These are phyloP conservation scores for Bedellia somnulentella DNA, from an alignment of 2,888 invertebrate species.

Conservation along the genomic window DNA sequence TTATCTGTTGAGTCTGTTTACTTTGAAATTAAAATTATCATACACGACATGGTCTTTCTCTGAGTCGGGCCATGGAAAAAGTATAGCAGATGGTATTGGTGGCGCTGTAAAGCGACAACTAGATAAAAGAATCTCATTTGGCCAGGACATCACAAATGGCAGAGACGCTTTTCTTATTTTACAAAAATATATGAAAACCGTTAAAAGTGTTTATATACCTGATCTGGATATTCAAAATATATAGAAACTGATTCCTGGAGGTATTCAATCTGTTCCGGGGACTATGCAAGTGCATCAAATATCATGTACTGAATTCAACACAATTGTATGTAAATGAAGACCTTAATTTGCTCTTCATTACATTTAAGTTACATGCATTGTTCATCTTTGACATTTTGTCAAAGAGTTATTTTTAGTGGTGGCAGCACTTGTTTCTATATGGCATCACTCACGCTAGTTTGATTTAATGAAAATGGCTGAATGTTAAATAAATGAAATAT, in stretches of 20 bases:
- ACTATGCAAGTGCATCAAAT: neutral
- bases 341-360: no score
- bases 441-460: no score
- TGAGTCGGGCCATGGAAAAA: neutral
- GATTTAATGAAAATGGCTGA: no score
- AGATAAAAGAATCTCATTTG: neutral
- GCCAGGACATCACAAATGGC: neutral
- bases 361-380: no score
- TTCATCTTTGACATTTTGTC: no score
- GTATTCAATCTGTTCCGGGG: neutral
- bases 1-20: neutral
- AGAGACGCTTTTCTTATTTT: neutral
- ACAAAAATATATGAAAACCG: neutral
- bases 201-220: neutral
- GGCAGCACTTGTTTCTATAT: no score
- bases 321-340: no score
- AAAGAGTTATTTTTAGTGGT: no score
- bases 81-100: neutral
- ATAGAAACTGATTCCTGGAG: neutral
- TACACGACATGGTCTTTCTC: neutral
- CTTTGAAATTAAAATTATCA: neutral
- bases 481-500: no score
- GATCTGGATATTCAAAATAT: neutral
- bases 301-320: neutral
- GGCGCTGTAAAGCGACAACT: neutral